Percentiles rank a stretch among this genome's conserved stretches.
phyloP scores from a whole-genome alignment of 2,888 invertebrate genomes.

The Strigamia transsilvanica region DNA sequence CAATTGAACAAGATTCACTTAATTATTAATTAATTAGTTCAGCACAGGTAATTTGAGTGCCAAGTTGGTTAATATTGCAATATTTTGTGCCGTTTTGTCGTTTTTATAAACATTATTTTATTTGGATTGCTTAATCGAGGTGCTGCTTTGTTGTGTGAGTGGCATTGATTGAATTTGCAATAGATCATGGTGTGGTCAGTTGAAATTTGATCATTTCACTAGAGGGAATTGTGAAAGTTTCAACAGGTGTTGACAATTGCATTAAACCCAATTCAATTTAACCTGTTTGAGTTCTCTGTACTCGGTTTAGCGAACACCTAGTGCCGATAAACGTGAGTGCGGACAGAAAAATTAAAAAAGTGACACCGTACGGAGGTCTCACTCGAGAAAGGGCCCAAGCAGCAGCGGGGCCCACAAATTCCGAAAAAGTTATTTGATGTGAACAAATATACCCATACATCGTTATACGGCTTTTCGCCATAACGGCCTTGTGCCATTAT shows the following conservation, averaged over 20 bases:
- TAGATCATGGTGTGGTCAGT: neutral
- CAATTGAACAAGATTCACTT: neutral
- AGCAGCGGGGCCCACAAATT: too few relatives aligned
- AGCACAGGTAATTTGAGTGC: too few relatives aligned
- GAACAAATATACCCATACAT: too few relatives aligned
- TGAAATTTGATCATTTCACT: neutral
- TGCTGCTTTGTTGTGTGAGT: neutral
- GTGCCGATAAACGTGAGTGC: neutral
- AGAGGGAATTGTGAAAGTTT: neutral
- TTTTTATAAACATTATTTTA: neutral
- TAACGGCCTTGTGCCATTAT: too few relatives aligned
- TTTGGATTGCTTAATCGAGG: neutral
- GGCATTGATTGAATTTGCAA: neutral
- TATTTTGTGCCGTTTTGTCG: too few relatives aligned
- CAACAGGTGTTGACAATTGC: conserved; percentile 2
- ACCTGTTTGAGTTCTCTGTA: neutral
- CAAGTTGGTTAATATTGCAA: too few relatives aligned
- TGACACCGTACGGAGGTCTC: too few relatives aligned
- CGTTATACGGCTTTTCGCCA: too few relatives aligned
- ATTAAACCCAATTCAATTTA: neutral
- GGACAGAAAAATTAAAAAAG: neutral
- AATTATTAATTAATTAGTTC: neutral
- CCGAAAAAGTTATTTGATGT: too few relatives aligned
- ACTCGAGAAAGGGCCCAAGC: too few relatives aligned
- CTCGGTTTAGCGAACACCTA: neutral